Conservation (phyloP, 1,140 invertebrate genomes). For the Cryptotermes secundus region DNA sequence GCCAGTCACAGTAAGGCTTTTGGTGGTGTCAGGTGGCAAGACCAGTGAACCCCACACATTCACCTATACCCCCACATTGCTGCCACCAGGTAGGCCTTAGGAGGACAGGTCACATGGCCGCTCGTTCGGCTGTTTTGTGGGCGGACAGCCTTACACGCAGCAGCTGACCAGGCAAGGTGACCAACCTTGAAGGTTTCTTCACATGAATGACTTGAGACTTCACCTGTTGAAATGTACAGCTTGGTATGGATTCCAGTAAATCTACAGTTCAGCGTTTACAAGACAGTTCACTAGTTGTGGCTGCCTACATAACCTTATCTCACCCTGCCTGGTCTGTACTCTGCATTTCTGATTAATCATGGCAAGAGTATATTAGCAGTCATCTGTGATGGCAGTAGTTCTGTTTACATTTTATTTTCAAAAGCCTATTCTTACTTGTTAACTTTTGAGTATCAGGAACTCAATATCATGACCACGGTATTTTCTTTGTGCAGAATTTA, state of each 20-base stretch:
- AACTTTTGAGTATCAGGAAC: too few species aligned
- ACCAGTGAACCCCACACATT: constrained; percentile 85
- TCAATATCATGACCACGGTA: too few species aligned
- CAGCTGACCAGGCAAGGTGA: neutral
- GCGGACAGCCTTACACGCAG: neutral
- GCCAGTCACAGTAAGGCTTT: constrained; percentile 71
- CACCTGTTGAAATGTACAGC: neutral
- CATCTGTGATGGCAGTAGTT: too few species aligned
- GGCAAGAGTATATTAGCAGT: neutral
- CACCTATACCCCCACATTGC: constrained; percentile 67
- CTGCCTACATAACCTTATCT: neutral
- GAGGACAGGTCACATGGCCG: neutral
- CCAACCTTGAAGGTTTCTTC: neutral
- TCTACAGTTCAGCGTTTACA: neutral
- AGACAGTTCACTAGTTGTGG: neutral
- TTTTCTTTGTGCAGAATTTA: too few species aligned
- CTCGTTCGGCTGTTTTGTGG: neutral
- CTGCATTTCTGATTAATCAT: constrained; percentile 9
- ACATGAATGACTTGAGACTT: neutral
- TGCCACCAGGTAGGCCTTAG: constrained; percentile 31
- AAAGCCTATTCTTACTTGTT: too few species aligned
- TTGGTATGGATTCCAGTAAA: neutral
- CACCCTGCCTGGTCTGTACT: constrained; percentile 2
- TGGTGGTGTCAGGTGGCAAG: constrained; percentile 83
- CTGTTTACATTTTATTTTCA: too few species aligned